Conservation (phyloP, 2,888 invertebrate genomes). For the Andrena dorsata region DNA sequence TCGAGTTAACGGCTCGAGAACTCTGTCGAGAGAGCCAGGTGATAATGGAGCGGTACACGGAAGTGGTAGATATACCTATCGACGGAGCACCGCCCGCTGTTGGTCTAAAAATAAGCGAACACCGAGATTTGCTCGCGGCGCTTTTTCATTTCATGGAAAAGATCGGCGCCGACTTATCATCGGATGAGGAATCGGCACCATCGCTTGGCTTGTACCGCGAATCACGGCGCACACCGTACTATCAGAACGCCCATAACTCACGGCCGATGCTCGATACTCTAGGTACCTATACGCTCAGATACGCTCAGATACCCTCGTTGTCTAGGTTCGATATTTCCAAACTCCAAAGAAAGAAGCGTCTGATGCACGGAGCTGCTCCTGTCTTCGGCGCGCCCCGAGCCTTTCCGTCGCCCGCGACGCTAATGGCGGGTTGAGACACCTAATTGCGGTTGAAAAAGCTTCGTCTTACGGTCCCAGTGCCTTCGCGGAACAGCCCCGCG, state of each 20-base stretch:
- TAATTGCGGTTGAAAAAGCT: constrained; percentile 37
- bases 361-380: constrained; percentile 4
- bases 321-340: not conserved
- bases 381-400: not conserved
- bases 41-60: not conserved
- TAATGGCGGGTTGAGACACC: not conserved
- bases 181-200: not conserved
- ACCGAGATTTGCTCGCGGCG: not conserved
- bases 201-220: constrained; percentile 1
- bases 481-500: not conserved
- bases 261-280: constrained; percentile 7
- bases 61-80: not conserved
- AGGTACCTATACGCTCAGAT: no score
- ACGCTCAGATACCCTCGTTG: not conserved
- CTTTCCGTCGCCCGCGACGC: not conserved
- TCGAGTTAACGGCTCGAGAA: not conserved
- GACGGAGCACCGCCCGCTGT: not conserved
- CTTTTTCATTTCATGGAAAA: not conserved
- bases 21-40: not conserved
- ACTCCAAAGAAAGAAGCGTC: no score
- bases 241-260: constrained; percentile 20
- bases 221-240: not conserved
- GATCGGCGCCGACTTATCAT: not conserved
- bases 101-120: no score
- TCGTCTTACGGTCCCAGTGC: not conserved